Percentiles rank a stretch among this genome's conserved stretches.
phyloP scores from a whole-genome alignment of 2,888 invertebrate genomes.

The Halictus quadricinctus region DNA sequence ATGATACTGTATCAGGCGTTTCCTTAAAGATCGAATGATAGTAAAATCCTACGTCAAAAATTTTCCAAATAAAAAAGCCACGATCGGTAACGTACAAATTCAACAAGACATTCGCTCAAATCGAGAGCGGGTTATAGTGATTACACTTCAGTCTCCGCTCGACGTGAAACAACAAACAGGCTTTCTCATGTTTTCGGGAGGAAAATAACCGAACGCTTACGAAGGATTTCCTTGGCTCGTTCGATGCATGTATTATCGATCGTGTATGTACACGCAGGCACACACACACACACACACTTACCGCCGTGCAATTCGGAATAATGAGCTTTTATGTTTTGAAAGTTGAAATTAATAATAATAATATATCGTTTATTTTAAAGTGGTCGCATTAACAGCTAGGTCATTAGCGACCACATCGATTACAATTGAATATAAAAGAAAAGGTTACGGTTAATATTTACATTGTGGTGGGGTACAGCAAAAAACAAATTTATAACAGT shows the following conservation, averaged over 20 bases:
- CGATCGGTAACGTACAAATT: constrained; percentile 13
- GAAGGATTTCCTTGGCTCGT: constrained; percentile 34
- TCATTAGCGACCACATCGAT: too few relatives aligned
- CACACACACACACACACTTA: background rate
- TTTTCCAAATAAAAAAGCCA: background rate
- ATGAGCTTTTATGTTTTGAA: constrained; percentile 23
- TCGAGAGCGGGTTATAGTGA: constrained; percentile 8
- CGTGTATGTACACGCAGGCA: background rate
- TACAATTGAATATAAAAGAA: too few relatives aligned
- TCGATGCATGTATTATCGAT: constrained; percentile 39
- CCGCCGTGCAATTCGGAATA: constrained; percentile 16
- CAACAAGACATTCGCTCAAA: constrained; percentile 21
- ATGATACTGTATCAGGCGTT: background rate
- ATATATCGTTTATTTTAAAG: too few relatives aligned
- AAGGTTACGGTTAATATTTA: too few relatives aligned
- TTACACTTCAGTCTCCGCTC: background rate
- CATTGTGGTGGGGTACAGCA: too few relatives aligned
- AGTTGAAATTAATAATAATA: too few relatives aligned
- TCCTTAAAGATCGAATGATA: background rate
- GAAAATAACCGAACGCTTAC: constrained; percentile 2
- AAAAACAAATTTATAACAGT: too few relatives aligned
- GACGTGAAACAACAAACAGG: constrained; percentile 8
- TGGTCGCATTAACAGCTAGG: too few relatives aligned
- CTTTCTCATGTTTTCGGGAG: background rate
- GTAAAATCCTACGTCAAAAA: background rate